Conservation (phyloP, 2,113 vertebrate species). For the Atlantisia rogersi region DNA sequence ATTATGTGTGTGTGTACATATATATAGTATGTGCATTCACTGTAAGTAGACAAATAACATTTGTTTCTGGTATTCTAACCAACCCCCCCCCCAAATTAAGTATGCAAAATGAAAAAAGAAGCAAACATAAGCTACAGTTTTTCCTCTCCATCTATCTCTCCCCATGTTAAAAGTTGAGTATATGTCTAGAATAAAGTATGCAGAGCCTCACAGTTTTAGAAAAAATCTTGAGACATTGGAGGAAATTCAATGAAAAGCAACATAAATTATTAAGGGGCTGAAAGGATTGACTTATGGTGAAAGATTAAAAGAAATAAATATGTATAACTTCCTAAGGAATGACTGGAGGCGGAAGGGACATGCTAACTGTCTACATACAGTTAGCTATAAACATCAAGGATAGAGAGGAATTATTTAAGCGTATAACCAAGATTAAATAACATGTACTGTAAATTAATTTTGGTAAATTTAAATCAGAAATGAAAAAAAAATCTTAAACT, state of each 20-base stretch:
- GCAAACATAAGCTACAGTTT: background rate
- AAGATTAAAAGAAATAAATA: slow-evolving; percentile 75
- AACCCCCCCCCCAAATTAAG: background rate
- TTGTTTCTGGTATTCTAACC: background rate
- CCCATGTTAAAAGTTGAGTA: background rate
- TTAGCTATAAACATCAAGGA: slow-evolving; percentile 17
- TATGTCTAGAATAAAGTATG: slow-evolving; percentile 30
- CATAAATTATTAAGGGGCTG: slow-evolving; percentile 66
- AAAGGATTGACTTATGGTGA: slow-evolving; percentile 46
- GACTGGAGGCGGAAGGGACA: background rate
- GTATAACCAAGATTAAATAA: background rate
- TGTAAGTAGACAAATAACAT: background rate
- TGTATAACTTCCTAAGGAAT: slow-evolving; percentile 59
- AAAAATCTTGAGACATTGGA: slow-evolving; percentile 39
- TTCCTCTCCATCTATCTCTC: background rate
- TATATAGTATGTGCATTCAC: background rate
- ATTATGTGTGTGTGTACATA: background rate
- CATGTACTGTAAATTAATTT: background rate
- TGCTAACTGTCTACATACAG: slow-evolving; percentile 11
- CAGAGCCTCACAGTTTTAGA: background rate
- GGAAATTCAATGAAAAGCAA: slow-evolving; percentile 60
- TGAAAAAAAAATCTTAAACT: background rate
- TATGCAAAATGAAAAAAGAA: background rate
- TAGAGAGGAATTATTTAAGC: slow-evolving; percentile 32
- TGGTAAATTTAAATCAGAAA: background rate